A percentile compares a stretch with the other conserved stretches of the same genome.
phyloP scores from a whole-genome alignment of 1,140 invertebrate genomes.

The Lysiphlebus fabarum region DNA sequence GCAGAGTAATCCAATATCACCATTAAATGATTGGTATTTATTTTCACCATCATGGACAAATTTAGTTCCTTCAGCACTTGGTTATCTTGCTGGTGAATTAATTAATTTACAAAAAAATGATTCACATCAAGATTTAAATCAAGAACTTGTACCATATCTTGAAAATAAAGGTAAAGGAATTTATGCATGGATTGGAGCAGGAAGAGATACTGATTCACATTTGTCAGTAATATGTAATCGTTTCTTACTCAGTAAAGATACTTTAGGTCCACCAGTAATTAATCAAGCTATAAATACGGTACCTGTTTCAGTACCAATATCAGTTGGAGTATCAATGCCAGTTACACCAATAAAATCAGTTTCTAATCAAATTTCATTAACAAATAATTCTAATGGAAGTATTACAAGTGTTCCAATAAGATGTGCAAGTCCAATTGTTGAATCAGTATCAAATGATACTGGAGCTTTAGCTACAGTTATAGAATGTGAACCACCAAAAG shows the following conservation, averaged over 20 bases:
- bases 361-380: not conserved
- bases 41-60: slow-evolving; percentile 74
- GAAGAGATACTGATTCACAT: slow-evolving; percentile 82
- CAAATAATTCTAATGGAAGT: slow-evolving; percentile 25
- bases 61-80: slow-evolving; percentile 75
- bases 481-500: slow-evolving; percentile 60
- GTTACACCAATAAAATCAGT: not conserved
- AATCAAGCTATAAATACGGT: slow-evolving; percentile 15
- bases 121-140: slow-evolving; percentile 62
- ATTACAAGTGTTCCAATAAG: slow-evolving; percentile 10
- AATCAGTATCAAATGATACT: slow-evolving; percentile 36
- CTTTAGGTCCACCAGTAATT: slow-evolving; percentile 33
- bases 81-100: slow-evolving; percentile 84
- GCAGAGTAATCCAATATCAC: slow-evolving; percentile 76
- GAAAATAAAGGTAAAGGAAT: slow-evolving; percentile 73
- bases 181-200: slow-evolving; percentile 95
- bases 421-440: slow-evolving; percentile 36
- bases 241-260: slow-evolving; percentile 47
- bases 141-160: slow-evolving; percentile 89
- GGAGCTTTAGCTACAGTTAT: slow-evolving; percentile 33
- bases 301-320: slow-evolving; percentile 23
- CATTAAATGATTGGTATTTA: slow-evolving; percentile 75
- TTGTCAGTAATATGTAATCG: slow-evolving; percentile 66
- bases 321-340: slow-evolving; percentile 16
- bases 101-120: slow-evolving; percentile 41